Percentiles rank a stretch among this genome's conserved stretches.
phyloP scores from a whole-genome alignment of 2,888 invertebrate genomes.

The Spilarctia lutea region DNA sequence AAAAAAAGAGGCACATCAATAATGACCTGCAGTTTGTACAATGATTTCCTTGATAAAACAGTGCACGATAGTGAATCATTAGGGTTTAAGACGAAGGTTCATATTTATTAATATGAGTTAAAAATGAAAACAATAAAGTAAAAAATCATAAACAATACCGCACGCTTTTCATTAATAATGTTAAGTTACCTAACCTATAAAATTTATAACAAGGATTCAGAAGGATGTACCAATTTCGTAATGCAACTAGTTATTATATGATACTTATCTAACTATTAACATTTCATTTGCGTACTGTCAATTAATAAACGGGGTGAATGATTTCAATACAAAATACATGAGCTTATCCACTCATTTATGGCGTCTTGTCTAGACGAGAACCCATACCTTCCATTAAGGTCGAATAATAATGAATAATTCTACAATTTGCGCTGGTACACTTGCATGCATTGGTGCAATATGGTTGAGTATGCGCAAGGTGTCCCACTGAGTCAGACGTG shows the following conservation, averaged over 20 bases:
- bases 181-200: background rate
- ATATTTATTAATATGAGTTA: no score
- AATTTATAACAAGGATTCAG: slow-evolving; percentile 19
- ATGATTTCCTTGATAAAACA: background rate
- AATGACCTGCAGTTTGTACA: background rate
- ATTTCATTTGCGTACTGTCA: slow-evolving; percentile 43
- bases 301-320: slow-evolving; percentile 43
- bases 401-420: slow-evolving; percentile 69
- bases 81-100: background rate
- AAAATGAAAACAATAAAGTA: background rate
- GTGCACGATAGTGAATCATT: background rate
- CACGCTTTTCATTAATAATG: background rate
- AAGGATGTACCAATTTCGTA: slow-evolving; percentile 44
- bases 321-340: slow-evolving; percentile 43
- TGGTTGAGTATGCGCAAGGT: slow-evolving; percentile 62
- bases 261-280: slow-evolving; percentile 26
- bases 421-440: slow-evolving; percentile 63
- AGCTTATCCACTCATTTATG: slow-evolving; percentile 56
- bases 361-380: slow-evolving; percentile 53
- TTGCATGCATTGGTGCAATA: slow-evolving; percentile 65
- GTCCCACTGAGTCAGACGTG: slow-evolving; percentile 58
- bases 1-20: background rate
- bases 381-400: slow-evolving; percentile 55
- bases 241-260: slow-evolving; percentile 8
- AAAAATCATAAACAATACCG: background rate